Base-by-base conservation (phyloP, 2,113 vertebrate species). In the Odobenus rosmarus region DNA sequence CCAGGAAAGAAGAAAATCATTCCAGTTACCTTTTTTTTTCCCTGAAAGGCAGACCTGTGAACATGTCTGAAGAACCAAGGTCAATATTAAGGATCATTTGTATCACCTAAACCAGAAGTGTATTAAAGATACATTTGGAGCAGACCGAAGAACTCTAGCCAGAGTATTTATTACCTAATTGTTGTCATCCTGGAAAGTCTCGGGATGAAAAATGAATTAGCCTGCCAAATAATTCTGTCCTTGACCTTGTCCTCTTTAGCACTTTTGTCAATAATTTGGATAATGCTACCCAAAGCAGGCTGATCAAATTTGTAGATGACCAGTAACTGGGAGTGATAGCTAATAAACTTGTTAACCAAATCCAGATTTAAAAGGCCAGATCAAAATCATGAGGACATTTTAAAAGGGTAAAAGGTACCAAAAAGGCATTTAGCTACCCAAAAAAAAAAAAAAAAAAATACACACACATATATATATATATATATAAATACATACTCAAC, bases 31-130 rank as follows among this genome's bases (percentile, higher is more conserved):
- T 76, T 86, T 94, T 92, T 49, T 49, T 86, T 46, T 33, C 36
- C 23, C 23, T 84, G 14, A 96, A 49, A 36, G 55, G 42, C n/a
- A 71, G 53, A 46, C 13, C 71, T 88, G 8, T 72, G 36, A 94
- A 57, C 0, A 46, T 84, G 14, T 93, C 21, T 88, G 69, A 96
- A 93, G 82, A 93, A 83, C 12, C n/a, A 93, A 93, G 28, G 23
- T 96, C 36, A 95, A 26, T 82, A 53, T 81, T 95, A 96, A 81
- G 83, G 61, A 61, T 92, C 61, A 89, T 91, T 95, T 18, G 49
- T 86, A 74, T 71, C 74, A 8, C 61, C n/a, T 79, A 86, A 90
- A 95, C 64, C 62, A 8, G 4, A 26, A 80, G 36, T 88, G 2
- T 88, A 62, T 49, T 86, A 84, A 84, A 61, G 39, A 93, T 82